Evolutionary conservation across 2,888 invertebrate genomes (phyloP).

Genomic region (Drosophila borborema): DNA sequence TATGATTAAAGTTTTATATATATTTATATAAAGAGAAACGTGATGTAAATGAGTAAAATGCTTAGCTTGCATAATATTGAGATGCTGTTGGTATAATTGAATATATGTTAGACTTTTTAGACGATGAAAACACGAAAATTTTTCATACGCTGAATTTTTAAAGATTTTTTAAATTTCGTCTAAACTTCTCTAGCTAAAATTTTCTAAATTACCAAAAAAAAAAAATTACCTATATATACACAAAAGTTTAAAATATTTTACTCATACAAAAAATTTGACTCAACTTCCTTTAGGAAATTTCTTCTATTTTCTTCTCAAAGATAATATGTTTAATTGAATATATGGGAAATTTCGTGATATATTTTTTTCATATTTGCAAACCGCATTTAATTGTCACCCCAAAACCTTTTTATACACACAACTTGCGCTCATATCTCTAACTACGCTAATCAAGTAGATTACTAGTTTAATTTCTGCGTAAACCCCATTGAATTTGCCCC

Average conservation of each 20-base stretch:
- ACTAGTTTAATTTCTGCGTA: constrained; percentile 8
- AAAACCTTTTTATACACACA: not conserved
- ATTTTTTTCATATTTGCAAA: not conserved
- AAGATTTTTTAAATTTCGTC: too few species aligned
- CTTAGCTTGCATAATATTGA: too few species aligned
- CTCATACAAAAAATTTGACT: not conserved
- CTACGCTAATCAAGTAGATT: not conserved
- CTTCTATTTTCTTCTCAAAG: not conserved
- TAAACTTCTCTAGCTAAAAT: too few species aligned
- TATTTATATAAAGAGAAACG: not conserved
- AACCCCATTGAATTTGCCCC: constrained; percentile 5
- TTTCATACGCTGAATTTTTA: too few species aligned
- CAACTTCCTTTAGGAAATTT: not conserved
- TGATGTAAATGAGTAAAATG: too few species aligned
- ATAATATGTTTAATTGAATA: not conserved
- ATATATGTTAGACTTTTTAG: too few species aligned
- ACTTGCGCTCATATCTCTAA: not conserved
- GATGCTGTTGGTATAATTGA: too few species aligned
- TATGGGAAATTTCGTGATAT: not conserved
- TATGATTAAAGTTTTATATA: not conserved
- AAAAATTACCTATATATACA: too few species aligned
- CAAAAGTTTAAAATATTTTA: not conserved
- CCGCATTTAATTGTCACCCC: not conserved
- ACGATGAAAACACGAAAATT: too few species aligned
- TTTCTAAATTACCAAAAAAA: too few species aligned